Evolutionary conservation across 1,140 invertebrate species (phyloP).

Genomic region (Lordiphosa clarofinis): DNA sequence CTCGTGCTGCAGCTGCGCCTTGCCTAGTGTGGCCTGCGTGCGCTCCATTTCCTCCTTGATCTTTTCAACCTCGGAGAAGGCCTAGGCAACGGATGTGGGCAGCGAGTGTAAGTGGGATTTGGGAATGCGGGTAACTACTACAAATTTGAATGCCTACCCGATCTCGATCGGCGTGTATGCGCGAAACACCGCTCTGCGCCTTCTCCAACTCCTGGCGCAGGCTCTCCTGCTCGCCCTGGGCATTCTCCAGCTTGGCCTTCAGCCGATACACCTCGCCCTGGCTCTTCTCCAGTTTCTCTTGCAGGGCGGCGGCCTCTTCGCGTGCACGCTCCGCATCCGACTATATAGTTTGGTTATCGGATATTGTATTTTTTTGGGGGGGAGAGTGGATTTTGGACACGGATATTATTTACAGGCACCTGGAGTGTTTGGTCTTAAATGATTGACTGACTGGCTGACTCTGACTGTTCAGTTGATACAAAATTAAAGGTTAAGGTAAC

Average conservation of each 20-base stretch:
- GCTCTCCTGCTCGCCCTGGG: conserved; percentile 95
- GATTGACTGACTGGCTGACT: conserved; percentile 45
- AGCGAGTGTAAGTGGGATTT: conserved; percentile 11
- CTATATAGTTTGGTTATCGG: conserved; percentile 68
- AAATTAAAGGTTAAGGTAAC: conserved; percentile 53
- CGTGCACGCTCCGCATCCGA: conserved; percentile 92
- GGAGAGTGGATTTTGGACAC: conserved; percentile 45
- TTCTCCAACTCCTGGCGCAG: conserved; percentile 94
- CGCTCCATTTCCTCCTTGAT: conserved; percentile 94
- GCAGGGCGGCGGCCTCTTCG: conserved; percentile 89
- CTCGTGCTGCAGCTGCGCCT: conserved; percentile 93
- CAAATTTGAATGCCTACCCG: conserved; percentile 80
- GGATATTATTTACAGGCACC: conserved; percentile 74
- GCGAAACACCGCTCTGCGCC: conserved; percentile 83
- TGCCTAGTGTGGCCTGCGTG: conserved; percentile 91
- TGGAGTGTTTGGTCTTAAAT: conserved; percentile 54
- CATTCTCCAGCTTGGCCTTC: conserved; percentile 95
- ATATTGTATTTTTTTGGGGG: conserved; percentile 4
- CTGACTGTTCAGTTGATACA: conserved; percentile 51
- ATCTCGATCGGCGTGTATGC: conserved; percentile 92
- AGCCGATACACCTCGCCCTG: conserved; percentile 96
- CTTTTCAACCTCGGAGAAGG: conserved; percentile 91
- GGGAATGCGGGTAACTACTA: conserved; percentile 9
- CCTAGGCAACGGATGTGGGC: conserved; percentile 68
- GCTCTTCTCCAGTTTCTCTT: conserved; percentile 95